These are phyloP conservation scores for Palythoa caribaeorum DNA, from an alignment of 92 coral and sea anemone genomes.

Conservation along the genomic window DNA sequence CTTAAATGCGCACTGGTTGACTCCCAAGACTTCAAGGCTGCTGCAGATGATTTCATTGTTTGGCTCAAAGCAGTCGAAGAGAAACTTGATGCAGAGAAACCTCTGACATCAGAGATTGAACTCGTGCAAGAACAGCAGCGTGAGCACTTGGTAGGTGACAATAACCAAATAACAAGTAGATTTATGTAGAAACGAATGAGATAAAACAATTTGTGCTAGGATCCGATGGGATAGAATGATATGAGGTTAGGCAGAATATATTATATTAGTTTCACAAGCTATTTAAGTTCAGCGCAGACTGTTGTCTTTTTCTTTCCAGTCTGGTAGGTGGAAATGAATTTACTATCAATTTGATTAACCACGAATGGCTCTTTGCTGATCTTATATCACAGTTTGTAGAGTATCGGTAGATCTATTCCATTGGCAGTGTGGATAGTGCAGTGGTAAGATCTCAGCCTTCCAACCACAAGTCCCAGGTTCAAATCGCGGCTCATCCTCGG, in stretches of 20 bases:
- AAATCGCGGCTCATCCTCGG: too few relatives aligned
- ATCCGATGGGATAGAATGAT: not conserved
- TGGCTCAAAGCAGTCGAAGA: constrained; percentile 91
- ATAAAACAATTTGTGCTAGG: not conserved
- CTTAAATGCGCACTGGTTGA: constrained; percentile 83
- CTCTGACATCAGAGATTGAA: constrained; percentile 82
- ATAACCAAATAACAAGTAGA: not conserved
- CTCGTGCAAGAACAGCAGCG: constrained; percentile 86
- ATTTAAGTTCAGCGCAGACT: too few relatives aligned
- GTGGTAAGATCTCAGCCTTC: too few relatives aligned
- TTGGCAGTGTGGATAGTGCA: too few relatives aligned
- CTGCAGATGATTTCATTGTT: constrained; percentile 83
- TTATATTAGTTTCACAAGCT: not conserved
- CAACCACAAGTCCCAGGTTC: too few relatives aligned
- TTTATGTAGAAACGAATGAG: not conserved
- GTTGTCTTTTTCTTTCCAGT: too few relatives aligned
- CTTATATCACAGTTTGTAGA: too few relatives aligned
- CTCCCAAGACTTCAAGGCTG: constrained; percentile 85
- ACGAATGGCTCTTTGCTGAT: too few relatives aligned
- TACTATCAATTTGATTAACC: too few relatives aligned
- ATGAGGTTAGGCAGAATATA: not conserved
- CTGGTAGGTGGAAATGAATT: too few relatives aligned
- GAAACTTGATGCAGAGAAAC: constrained; percentile 78
- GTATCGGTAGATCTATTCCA: too few relatives aligned
- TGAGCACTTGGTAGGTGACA: constrained; percentile 82